Conservation (phyloP, 2,888 invertebrate species). For the Noctua comes region DNA sequence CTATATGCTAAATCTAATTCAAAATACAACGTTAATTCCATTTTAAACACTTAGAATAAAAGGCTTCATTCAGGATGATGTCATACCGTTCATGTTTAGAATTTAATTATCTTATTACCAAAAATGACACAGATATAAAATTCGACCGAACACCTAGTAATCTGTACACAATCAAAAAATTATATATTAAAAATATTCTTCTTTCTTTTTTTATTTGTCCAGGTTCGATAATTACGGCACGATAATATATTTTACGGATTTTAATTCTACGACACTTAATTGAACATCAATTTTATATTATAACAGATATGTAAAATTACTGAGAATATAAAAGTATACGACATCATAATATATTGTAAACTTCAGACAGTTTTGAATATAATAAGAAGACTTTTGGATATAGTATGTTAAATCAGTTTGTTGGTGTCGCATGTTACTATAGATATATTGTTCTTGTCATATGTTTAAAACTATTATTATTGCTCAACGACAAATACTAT, state of each 20-base stretch:
- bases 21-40: slow-evolving; percentile 63
- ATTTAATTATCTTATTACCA: slow-evolving; percentile 67
- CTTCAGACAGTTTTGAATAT: slow-evolving; percentile 61
- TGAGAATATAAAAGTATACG: slow-evolving; percentile 52
- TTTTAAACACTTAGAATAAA: slow-evolving; percentile 68
- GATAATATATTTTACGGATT: slow-evolving; percentile 57
- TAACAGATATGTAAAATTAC: slow-evolving; percentile 62
- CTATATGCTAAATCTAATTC: slow-evolving; percentile 64
- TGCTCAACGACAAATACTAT: slow-evolving; percentile 41
- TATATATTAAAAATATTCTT: slow-evolving; percentile 82
- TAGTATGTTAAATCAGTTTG: slow-evolving; percentile 19
- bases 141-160: slow-evolving; percentile 77
- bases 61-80: slow-evolving; percentile 61
- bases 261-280: slow-evolving; percentile 56
- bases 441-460: slow-evolving; percentile 9
- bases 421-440: slow-evolving; percentile 7
- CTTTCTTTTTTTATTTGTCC: slow-evolving; percentile 42
- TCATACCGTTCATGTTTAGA: slow-evolving; percentile 57
- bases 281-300: slow-evolving; percentile 40
- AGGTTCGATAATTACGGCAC: slow-evolving; percentile 32
- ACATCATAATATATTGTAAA: slow-evolving; percentile 47
- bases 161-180: slow-evolving; percentile 76
- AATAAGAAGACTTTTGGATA: slow-evolving; percentile 50
- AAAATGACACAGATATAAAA: slow-evolving; percentile 75
- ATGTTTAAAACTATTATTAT: slow-evolving; percentile 18